These are phyloP conservation scores for Cyanistes caeruleus DNA, from an alignment of 2,113 vertebrate genomes.

Conservation along the genomic window DNA sequence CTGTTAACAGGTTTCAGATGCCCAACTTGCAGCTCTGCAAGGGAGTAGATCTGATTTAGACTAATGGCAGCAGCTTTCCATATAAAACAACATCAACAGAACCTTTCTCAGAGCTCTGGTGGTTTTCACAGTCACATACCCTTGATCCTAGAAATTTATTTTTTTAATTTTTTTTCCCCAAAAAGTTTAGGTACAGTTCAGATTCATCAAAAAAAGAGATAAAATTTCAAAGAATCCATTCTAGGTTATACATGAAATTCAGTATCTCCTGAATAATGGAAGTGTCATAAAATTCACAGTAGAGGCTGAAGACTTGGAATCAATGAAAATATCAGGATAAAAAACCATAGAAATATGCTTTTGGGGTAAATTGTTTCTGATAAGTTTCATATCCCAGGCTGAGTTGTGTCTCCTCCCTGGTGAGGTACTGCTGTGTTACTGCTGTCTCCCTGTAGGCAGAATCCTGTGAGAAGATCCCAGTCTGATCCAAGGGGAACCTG, in stretches of 20 bases:
- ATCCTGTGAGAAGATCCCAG: not conserved
- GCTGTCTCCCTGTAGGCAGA: not conserved
- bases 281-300: not conserved
- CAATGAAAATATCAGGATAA: not conserved
- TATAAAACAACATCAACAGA: not conserved
- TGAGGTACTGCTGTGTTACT: not conserved
- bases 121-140: not conserved
- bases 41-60: not conserved
- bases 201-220: not conserved
- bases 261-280: not conserved
- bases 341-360: not conserved
- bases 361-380: not conserved
- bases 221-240: not conserved
- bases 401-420: not conserved
- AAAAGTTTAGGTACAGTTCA: not conserved
- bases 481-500: not conserved
- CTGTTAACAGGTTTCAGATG: conserved; percentile 35
- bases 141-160: not conserved
- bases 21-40: not conserved
- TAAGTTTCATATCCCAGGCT: not conserved
- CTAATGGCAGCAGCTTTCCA: not conserved
- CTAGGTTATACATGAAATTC: not conserved
- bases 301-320: not conserved
- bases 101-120: not conserved
- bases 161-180: rapidly evolving